phyloP scores from a whole-genome alignment of 1,140 invertebrate species.

The Hermetia illucens region DNA sequence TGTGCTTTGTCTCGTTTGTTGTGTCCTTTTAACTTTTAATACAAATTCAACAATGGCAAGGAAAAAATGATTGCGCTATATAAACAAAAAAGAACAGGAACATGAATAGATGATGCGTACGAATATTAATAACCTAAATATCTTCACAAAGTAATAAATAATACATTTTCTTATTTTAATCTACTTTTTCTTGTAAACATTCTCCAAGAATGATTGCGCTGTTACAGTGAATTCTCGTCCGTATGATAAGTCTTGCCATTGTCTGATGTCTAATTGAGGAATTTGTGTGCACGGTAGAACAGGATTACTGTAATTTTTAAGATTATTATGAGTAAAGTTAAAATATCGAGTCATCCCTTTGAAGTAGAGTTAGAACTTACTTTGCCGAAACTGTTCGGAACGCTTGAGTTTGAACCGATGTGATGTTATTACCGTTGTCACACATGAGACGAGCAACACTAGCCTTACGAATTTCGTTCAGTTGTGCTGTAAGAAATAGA shows the following conservation, averaged over 20 bases:
- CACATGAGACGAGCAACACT: slow-evolving; percentile 74
- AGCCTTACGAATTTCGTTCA: slow-evolving; percentile 69
- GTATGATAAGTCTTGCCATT: slow-evolving; percentile 38
- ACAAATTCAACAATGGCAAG: too few relatives aligned
- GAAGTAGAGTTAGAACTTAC: slow-evolving; percentile 32
- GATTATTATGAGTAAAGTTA: background rate
- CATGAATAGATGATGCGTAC: too few relatives aligned
- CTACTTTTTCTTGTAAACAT: background rate
- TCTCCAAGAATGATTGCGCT: background rate
- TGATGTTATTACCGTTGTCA: slow-evolving; percentile 66
- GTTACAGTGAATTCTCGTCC: background rate
- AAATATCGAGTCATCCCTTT: background rate
- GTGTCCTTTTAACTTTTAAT: too few relatives aligned
- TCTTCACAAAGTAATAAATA: background rate
- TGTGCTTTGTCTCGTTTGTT: too few relatives aligned
- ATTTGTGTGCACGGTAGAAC: slow-evolving; percentile 46
- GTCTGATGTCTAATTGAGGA: slow-evolving; percentile 46
- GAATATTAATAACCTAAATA: background rate
- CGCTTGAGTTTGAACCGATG: slow-evolving; percentile 54
- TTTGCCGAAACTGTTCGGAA: slow-evolving; percentile 40
- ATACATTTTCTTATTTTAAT: background rate
- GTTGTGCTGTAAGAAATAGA: slow-evolving; percentile 54
- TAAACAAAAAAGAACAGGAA: too few relatives aligned
- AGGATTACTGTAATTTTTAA: slow-evolving; percentile 43
- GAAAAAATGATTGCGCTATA: too few relatives aligned